Evolutionary conservation across 2,113 vertebrate genomes (phyloP), one percentile per base, ranked within the genome.

Genomic region (Ictidomys tridecemlineatus): DNA sequence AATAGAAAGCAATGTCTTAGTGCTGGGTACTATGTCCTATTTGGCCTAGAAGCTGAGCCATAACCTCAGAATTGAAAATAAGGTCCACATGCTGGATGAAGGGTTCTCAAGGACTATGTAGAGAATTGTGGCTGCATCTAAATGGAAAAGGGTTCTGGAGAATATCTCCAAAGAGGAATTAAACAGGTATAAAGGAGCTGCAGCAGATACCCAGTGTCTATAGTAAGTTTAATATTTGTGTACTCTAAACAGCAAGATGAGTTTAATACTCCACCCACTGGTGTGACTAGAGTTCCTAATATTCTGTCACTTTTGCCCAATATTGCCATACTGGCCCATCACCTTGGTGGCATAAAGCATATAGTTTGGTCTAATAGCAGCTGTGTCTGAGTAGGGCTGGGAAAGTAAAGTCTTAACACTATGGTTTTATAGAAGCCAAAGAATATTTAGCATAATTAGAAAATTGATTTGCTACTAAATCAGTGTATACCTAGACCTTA

Each of bases 401-500:
- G 8, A 51, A 96, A 86, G 18, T 70, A 39, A 93, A 93, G 13
- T 12, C 13, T 83, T 91, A 32, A 80, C 42, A 37, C 18, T 61
- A 76, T 17, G 4, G 14, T 73, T 89, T 92, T 90, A 88, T 2
- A 72, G 7, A 56, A 63, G 26, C 20, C 89, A 48, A 79, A 74
- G 4, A 77, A 26, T 95, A 92, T 69, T 90, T 96, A 85, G 39
- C 24, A 73, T 90, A 96, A 97, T 89, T 85, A 94, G 14, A 94
- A 92, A 96, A 96, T 56, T 26, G 28, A 48, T 56, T 93, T 87
- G 67, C 18, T 87, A 91, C 65, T 95, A 85, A 97, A 92, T 97
- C 69, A 92, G 82, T 95, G 88, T 95, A 73, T 85, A 84, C 16
- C 63, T 97, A 96, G 95, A 97, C 79, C 72, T 97, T 97, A 97